Percentiles rank a stretch among this genome's conserved stretches.
Evolutionary conservation across 2,797 vertebrate genomes (phyloP).

Genomic region (Takifugu ocellatus): DNA sequence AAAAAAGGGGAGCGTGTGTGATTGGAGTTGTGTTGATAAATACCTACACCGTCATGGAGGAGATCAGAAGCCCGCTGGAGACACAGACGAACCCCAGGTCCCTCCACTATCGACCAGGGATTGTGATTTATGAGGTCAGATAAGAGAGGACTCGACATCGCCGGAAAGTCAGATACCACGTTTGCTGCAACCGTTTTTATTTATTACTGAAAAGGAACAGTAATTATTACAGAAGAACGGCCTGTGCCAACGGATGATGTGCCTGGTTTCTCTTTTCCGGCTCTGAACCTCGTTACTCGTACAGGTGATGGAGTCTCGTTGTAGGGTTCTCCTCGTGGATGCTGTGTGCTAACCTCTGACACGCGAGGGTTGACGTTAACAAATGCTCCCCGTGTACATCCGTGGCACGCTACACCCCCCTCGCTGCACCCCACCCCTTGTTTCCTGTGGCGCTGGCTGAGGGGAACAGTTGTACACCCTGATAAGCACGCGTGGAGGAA

Average conservation of each 20-base stretch:
- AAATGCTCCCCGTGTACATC: constrained; percentile 24
- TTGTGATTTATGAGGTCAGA: constrained; percentile 27
- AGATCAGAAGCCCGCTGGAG: too few species aligned
- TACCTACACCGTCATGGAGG: constrained; percentile 14
- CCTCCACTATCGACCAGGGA: neutral
- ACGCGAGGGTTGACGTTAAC: constrained; percentile 11
- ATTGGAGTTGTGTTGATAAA: constrained; percentile 24
- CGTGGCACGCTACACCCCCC: constrained; percentile 9
- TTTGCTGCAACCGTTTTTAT: neutral
- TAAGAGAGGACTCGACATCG: constrained; percentile 12
- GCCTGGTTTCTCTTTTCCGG: too few species aligned
- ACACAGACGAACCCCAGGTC: too few species aligned
- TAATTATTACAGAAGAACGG: too few species aligned
- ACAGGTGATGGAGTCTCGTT: too few species aligned
- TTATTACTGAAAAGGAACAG: neutral
- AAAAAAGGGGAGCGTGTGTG: constrained; percentile 13
- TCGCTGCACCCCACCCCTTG: constrained; percentile 44
- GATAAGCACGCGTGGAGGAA: constrained; percentile 74
- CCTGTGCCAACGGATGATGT: too few species aligned
- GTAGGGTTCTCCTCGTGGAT: neutral
- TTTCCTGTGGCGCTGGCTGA: constrained; percentile 68
- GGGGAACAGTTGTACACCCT: constrained; percentile 63
- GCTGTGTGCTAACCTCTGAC: constrained; percentile 1
- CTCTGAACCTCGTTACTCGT: too few species aligned
- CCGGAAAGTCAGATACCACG: constrained; percentile 1